Evolutionary conservation across 1,140 invertebrate species (phyloP).

Genomic region (Procambarus virginalis): DNA sequence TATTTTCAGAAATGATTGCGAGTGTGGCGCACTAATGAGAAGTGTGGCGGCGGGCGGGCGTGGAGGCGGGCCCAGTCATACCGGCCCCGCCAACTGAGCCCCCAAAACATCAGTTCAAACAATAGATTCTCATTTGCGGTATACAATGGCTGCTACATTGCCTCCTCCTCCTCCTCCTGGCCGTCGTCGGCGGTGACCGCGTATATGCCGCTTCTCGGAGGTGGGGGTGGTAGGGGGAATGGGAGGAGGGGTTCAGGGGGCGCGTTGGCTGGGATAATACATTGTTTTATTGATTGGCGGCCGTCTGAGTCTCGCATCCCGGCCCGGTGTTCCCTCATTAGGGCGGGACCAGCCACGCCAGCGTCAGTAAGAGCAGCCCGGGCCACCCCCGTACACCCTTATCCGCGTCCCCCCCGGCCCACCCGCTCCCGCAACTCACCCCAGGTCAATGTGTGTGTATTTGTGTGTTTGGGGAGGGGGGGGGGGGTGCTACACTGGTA

Average conservation of each 20-base stretch:
- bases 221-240: no score
- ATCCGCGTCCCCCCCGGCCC: background rate
- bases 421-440: background rate
- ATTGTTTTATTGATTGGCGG: slow-evolving; percentile 67
- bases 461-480: background rate
- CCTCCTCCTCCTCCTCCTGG: background rate
- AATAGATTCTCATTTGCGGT: slow-evolving; percentile 66
- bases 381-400: background rate
- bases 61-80: background rate
- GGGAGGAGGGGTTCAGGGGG: background rate
- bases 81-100: background rate
- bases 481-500: background rate
- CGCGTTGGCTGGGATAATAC: slow-evolving; percentile 54
- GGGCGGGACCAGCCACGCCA: slow-evolving; percentile 53
- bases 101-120: slow-evolving; percentile 67
- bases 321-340: slow-evolving; percentile 55
- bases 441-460: background rate
- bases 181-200: background rate
- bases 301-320: slow-evolving; percentile 62
- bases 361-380: slow-evolving; percentile 29
- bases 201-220: no score
- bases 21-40: slow-evolving; percentile 43
- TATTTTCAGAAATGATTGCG: slow-evolving; percentile 42
- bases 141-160: slow-evolving; percentile 62
- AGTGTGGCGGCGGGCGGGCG: slow-evolving; percentile 15